Percentiles rank a stretch among this genome's conserved stretches.
Evolutionary conservation across 2,888 invertebrate genomes (phyloP).

Genomic region (Paralinhomoeus sp.): DNA sequence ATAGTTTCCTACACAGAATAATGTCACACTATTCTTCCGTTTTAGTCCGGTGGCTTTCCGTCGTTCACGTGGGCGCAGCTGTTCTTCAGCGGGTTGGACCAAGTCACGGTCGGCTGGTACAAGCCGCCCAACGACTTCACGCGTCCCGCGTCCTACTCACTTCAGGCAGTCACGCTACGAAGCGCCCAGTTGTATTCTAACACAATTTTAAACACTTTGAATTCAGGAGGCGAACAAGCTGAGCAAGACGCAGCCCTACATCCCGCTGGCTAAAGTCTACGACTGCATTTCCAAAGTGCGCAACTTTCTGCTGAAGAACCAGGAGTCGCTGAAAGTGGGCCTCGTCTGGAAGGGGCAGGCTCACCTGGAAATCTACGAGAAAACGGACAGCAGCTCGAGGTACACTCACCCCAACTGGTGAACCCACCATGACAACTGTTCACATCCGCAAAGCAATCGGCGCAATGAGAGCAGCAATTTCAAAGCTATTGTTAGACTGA

Average conservation of each 20-base stretch:
- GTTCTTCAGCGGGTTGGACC: conserved; percentile 14
- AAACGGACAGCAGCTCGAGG: no score
- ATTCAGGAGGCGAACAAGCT: conserved; percentile 21
- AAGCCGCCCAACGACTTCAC: conserved; percentile 23
- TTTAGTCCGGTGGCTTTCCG: conserved; percentile 21
- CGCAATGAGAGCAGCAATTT: no score
- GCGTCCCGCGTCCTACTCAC: conserved; percentile 20
- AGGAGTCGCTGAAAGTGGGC: conserved; percentile 17
- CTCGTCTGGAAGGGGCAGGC: conserved; percentile 20
- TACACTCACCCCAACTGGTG: no score
- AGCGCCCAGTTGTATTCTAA: no score
- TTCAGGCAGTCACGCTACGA: no score
- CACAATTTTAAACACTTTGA: no score
- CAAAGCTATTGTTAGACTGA: no score
- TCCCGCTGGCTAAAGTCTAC: conserved; percentile 20
- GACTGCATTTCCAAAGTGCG: conserved; percentile 21
- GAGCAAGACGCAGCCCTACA: conserved; percentile 23
- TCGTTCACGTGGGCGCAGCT: conserved; percentile 25
- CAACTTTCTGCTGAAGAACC: conserved; percentile 21
- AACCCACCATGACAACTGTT: no score
- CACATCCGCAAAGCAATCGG: no score
- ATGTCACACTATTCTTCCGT: no score
- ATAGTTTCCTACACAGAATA: no score
- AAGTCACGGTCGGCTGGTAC: conserved; percentile 19
- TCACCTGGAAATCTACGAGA: conserved; percentile 20